These are phyloP conservation scores for Campylomormyrus numenius DNA, from an alignment of 2,113 vertebrate genomes.

Conservation along the genomic window DNA sequence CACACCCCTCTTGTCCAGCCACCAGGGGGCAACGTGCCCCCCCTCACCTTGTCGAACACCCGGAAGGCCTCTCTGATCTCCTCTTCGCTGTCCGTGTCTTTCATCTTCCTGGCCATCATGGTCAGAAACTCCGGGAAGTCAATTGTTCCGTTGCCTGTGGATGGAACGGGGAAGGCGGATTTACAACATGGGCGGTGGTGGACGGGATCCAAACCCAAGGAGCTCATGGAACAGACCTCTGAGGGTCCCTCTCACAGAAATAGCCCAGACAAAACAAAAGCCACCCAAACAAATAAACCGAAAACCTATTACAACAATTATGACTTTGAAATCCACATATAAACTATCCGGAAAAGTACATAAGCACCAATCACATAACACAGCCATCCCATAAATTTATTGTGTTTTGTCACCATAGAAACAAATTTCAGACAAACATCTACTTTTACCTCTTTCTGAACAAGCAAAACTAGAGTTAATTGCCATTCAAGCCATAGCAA, in stretches of 20 bases:
- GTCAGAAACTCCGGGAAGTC: conserved; percentile 87
- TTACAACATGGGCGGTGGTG: neutral
- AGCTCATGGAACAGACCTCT: neutral
- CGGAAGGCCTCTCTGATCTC: conserved; percentile 85
- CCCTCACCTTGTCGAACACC: conserved; percentile 78
- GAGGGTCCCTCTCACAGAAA: neutral
- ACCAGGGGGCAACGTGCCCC: neutral
- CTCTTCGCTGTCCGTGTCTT: conserved; percentile 85
- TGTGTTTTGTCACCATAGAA: neutral
- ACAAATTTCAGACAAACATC: neutral
- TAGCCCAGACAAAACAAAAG: neutral
- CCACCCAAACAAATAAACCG: neutral
- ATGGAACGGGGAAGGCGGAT: neutral
- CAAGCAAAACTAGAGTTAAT: neutral
- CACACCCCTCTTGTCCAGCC: neutral
- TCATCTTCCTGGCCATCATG: conserved; percentile 92
- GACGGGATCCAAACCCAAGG: neutral
- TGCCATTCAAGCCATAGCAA: neutral
- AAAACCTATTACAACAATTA: neutral
- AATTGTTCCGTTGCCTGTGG: conserved; percentile 77
- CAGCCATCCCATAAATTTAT: neutral
- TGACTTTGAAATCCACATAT: neutral
- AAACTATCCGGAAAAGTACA: neutral
- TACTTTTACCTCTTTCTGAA: neutral
- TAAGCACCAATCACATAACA: neutral